Evolutionary conservation across 2,888 invertebrate species (phyloP).

Genomic region (Pyrgus malvae): DNA sequence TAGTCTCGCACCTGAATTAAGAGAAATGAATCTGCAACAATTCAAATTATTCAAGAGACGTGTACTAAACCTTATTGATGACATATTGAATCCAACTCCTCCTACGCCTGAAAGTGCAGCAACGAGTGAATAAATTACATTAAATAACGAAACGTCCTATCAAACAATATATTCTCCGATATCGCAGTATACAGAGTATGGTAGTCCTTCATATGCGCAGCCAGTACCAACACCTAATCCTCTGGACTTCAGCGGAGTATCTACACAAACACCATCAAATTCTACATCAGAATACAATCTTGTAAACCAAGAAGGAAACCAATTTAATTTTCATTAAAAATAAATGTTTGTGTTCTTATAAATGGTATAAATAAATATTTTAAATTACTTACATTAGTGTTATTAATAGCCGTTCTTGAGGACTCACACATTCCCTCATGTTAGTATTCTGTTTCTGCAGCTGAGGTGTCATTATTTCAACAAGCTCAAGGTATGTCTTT

Average conservation of each 20-base stretch:
- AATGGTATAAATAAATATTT: slow-evolving; percentile 18
- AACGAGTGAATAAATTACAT: slow-evolving; percentile 16
- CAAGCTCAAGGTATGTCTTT: slow-evolving; percentile 19
- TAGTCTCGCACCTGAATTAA: background rate
- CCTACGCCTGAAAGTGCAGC: too few relatives aligned
- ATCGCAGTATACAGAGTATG: slow-evolving; percentile 28
- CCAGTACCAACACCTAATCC: slow-evolving; percentile 26
- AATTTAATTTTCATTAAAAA: slow-evolving; percentile 12
- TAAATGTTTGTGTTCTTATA: slow-evolving; percentile 9
- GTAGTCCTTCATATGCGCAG: background rate
- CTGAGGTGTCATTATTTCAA: slow-evolving; percentile 19
- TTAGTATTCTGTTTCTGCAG: slow-evolving; percentile 22
- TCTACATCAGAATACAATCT: slow-evolving; percentile 7
- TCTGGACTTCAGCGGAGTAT: slow-evolving; percentile 26
- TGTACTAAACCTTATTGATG: background rate
- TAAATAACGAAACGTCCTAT: slow-evolving; percentile 28
- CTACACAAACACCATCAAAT: slow-evolving; percentile 13
- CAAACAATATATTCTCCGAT: slow-evolving; percentile 30
- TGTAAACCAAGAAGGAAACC: slow-evolving; percentile 19
- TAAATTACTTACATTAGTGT: slow-evolving; percentile 21
- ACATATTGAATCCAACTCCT: background rate
- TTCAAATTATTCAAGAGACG: background rate
- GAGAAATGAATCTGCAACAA: background rate
- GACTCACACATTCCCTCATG: slow-evolving; percentile 11
- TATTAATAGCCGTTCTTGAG: slow-evolving; percentile 15